A percentile compares a stretch with the other conserved stretches of the same genome.
Evolutionary conservation across 2,797 vertebrate species (phyloP).

Genomic region (Kryptolebias ocellatus): DNA sequence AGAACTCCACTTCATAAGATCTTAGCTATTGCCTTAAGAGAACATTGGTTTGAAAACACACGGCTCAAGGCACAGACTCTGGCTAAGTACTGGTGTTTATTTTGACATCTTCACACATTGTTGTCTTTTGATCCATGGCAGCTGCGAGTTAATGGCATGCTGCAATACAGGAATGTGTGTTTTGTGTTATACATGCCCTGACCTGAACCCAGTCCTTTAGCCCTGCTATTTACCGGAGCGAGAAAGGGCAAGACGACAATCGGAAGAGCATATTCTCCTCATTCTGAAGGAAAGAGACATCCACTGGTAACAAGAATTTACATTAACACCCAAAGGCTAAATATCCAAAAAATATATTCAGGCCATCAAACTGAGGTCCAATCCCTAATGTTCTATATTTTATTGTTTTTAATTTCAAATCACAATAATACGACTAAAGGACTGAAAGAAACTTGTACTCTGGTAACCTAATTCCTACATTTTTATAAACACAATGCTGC

Average conservation of each 20-base stretch:
- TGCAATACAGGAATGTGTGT: conserved; percentile 68
- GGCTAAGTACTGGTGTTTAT: conserved; percentile 7
- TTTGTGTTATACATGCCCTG: conserved; percentile 56
- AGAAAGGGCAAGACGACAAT: conserved; percentile 9
- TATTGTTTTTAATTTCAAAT: background rate
- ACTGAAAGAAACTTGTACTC: background rate
- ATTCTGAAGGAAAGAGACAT: background rate
- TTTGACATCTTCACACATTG: conserved; percentile 36
- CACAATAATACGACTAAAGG: background rate
- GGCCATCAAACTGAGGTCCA: background rate
- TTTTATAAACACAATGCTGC: conserved; percentile 53
- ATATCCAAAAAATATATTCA: background rate
- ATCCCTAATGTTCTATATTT: background rate
- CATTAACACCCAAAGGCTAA: background rate
- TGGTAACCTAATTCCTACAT: background rate
- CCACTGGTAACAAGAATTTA: background rate
- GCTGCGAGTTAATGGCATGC: conserved; percentile 54
- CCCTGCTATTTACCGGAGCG: conserved; percentile 25
- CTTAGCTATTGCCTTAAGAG: too few relatives aligned
- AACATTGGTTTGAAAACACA: conserved; percentile 10
- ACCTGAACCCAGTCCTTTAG: conserved; percentile 48
- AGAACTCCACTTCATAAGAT: background rate
- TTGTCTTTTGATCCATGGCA: conserved; percentile 40
- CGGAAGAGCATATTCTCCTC: background rate
- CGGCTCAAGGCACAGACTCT: background rate